Conservation (phyloP, 2,797 vertebrate species). For the Rhincodon typus region DNA sequence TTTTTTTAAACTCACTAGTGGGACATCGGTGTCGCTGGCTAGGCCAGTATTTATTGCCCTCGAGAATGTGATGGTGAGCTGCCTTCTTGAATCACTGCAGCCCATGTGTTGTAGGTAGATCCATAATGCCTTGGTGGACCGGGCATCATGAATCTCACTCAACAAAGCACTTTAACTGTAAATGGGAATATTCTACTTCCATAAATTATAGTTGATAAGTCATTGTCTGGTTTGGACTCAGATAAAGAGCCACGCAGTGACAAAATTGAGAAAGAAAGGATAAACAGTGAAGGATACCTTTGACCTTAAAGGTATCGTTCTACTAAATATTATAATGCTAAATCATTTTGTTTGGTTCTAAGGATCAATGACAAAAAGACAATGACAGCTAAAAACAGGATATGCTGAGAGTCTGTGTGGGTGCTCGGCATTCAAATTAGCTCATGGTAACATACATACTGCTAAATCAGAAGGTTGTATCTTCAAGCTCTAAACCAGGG, state of each 20-base stretch:
- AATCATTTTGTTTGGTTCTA: background rate
- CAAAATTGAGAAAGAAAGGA: background rate
- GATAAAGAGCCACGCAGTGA: background rate
- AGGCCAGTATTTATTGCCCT: no score
- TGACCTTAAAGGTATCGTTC: background rate
- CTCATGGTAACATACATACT: background rate
- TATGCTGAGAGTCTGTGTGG: background rate
- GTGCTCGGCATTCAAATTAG: background rate
- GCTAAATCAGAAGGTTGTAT: background rate
- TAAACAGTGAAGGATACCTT: background rate
- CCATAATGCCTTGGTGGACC: no score
- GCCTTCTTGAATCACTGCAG: no score
- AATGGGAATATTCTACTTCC: background rate
- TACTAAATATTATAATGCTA: background rate
- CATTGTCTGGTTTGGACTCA: background rate
- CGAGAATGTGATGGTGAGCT: no score
- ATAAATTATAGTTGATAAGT: background rate
- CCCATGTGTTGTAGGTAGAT: no score
- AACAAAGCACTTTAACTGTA: no score
- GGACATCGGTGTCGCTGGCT: no score
- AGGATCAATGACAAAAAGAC: background rate
- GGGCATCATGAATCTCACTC: no score
- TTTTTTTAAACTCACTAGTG: no score
- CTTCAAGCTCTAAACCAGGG: background rate
- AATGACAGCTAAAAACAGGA: background rate